These are phyloP conservation scores for Acleris laterana DNA, from an alignment of 2,888 invertebrate species.

Conservation along the genomic window DNA sequence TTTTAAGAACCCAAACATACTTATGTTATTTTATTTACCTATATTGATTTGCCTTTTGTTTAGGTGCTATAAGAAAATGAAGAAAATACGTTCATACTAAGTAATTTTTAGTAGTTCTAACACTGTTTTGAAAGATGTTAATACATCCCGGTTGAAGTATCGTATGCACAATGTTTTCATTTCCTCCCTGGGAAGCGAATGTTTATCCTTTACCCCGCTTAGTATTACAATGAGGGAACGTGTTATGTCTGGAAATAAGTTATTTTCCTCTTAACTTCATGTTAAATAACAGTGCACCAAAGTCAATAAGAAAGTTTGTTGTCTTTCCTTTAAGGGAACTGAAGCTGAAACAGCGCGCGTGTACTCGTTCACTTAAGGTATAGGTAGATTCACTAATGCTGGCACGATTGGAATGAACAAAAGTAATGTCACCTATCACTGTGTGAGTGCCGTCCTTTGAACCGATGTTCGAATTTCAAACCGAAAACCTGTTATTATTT, in stretches of 20 bases:
- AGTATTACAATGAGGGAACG: conserved; percentile 29
- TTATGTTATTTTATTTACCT: no score
- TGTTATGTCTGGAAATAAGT: conserved; percentile 27
- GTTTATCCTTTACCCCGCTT: conserved; percentile 35
- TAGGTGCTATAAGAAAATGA: conserved; percentile 1
- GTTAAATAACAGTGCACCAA: neutral
- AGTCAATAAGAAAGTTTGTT: neutral
- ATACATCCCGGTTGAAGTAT: conserved; percentile 5
- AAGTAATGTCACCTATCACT: no score
- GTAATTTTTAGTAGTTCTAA: conserved; percentile 8
- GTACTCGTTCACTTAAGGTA: no score
- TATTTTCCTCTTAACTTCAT: neutral
- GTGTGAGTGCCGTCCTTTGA: no score
- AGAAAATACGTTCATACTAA: neutral
- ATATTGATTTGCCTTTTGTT: neutral
- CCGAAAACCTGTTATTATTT: no score
- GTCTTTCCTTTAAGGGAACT: neutral
- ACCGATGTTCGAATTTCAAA: no score
- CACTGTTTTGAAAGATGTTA: conserved; percentile 29
- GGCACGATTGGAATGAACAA: no score
- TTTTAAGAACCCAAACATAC: no score
- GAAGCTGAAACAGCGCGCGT: neutral
- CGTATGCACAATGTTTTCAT: conserved; percentile 28
- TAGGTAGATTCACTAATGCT: no score
- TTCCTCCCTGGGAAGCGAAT: conserved; percentile 26